phyloP scores from a whole-genome alignment of 2,113 vertebrate species.

The Caretta caretta region DNA sequence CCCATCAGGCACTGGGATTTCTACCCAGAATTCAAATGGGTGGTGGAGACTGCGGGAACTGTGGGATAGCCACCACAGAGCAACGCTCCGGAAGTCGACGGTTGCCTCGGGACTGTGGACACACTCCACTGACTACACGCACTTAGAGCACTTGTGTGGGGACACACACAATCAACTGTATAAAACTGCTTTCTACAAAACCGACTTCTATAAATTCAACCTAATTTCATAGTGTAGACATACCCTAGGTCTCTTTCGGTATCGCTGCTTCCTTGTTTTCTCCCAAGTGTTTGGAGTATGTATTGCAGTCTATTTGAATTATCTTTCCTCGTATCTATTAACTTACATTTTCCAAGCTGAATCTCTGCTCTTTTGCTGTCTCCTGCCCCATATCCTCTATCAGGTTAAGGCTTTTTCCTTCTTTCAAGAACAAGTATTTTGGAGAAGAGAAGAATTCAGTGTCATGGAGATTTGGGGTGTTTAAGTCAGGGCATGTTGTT shows the following conservation, averaged over 20 bases:
- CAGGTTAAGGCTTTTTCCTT: slow-evolving; percentile 19
- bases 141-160: too few species aligned
- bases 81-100: too few species aligned
- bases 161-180: too few species aligned
- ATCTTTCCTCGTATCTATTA: slow-evolving; percentile 22
- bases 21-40: too few species aligned
- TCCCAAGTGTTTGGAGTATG: not conserved
- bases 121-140: too few species aligned
- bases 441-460: not conserved
- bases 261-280: not conserved
- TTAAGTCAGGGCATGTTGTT: not conserved
- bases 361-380: slow-evolving; percentile 6
- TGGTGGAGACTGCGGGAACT: too few species aligned
- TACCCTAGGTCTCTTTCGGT: not conserved
- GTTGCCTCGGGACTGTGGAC: too few species aligned
- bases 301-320: slow-evolving; percentile 19
- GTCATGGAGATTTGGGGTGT: not conserved
- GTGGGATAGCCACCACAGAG: too few species aligned
- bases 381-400: not conserved
- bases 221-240: too few species aligned
- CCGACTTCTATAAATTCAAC: too few species aligned
- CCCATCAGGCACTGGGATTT: too few species aligned
- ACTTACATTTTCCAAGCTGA: slow-evolving; percentile 4
- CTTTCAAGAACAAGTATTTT: not conserved
- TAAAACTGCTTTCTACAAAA: too few species aligned